A percentile compares a stretch with the other conserved stretches of the same genome.
phyloP scores from a whole-genome alignment of 2,888 invertebrate species.

The Idaea straminata region DNA sequence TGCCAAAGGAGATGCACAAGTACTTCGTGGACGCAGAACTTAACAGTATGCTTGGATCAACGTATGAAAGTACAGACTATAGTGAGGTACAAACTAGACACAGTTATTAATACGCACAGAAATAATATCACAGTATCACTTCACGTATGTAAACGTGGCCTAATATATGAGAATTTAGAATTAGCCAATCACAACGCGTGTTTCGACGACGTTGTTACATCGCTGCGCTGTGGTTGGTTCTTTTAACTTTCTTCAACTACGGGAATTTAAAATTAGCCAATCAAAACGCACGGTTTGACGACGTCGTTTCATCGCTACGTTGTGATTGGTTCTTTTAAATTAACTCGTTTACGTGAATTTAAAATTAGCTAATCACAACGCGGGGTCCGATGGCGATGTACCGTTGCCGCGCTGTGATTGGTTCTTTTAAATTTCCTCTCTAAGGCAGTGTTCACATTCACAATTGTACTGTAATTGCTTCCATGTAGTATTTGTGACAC shows the following conservation, averaged over 20 bases:
- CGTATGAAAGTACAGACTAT: slow-evolving; percentile 79
- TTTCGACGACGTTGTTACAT: neutral
- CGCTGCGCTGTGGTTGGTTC: neutral
- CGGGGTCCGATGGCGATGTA: neutral
- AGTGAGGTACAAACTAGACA: slow-evolving; percentile 63
- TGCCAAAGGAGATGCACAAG: slow-evolving; percentile 87
- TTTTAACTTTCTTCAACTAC: slow-evolving; percentile 6
- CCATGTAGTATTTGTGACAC: slow-evolving; percentile 72
- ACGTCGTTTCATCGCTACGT: no score
- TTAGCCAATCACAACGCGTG: neutral
- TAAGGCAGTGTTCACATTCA: slow-evolving; percentile 22
- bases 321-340: slow-evolving; percentile 13
- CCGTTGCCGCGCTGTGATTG: slow-evolving; percentile 8
- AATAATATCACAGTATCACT: slow-evolving; percentile 14
- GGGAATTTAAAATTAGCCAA: neutral
- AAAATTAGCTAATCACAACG: slow-evolving; percentile 3
- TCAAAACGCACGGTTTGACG: slow-evolving; percentile 1
- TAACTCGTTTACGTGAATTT: slow-evolving; percentile 3
- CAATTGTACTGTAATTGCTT: slow-evolving; percentile 45
- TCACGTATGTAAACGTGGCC: slow-evolving; percentile 20
- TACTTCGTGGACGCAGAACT: slow-evolving; percentile 91
- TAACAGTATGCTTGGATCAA: slow-evolving; percentile 85
- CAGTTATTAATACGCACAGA: slow-evolving; percentile 19
- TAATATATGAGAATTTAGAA: slow-evolving; percentile 4
- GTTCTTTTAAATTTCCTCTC: slow-evolving; percentile 9